Base-by-base conservation (phyloP, 2,888 invertebrate genomes). In the Epinotia brunnichana region DNA sequence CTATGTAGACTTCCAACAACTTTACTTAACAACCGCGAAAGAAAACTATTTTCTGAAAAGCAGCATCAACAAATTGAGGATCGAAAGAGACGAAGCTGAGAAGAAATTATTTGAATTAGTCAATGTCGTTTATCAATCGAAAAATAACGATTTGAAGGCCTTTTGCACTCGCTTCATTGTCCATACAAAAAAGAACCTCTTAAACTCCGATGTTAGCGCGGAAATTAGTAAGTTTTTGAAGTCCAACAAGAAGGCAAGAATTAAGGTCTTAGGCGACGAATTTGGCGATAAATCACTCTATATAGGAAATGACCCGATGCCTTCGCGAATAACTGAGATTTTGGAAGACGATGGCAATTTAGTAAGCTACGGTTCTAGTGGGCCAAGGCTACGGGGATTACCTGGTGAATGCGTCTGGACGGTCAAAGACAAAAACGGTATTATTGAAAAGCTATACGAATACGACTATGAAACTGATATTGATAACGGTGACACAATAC, bases 381-480 rank as follows among this genome's bases (percentile, higher is more conserved):
- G 82, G 29, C 89, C 90, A 13, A 88, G 82, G 78, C 81, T 89
- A 0, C 87, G 85, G 75, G 87, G 90, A 2, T 82, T 90, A n/a
- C 88, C 90, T 1, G 90, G 90, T 44, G 90, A 92, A 80, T 88
- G 79, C 71, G 84, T 91, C 54, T 91, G 90, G 90, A 90, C 92
- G 2, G 84, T 91, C 0, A 91, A 92, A 82, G 90, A 92, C 75
- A 89, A 88, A 80, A 81, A 90, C 74, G 92, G 92, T 17, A 80
- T 91, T 2, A 91, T 92, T 74, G 87, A 92, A 80, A 92, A 89
- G 76, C 78, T 92, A 35, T 92, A 90, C 72, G 91, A 91, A 82
- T 91, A 85, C 73, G 86, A 89, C 74, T 87, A 77, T 57, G 85
- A 83, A 53, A 80, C 85, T 15, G 85, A 86, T 69, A 85, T 83